A percentile compares a stretch with the other conserved stretches of the same genome.
These are phyloP conservation scores for Chloroceryle inda DNA, from an alignment of 2,797 vertebrate genomes.

Conservation along the genomic window DNA sequence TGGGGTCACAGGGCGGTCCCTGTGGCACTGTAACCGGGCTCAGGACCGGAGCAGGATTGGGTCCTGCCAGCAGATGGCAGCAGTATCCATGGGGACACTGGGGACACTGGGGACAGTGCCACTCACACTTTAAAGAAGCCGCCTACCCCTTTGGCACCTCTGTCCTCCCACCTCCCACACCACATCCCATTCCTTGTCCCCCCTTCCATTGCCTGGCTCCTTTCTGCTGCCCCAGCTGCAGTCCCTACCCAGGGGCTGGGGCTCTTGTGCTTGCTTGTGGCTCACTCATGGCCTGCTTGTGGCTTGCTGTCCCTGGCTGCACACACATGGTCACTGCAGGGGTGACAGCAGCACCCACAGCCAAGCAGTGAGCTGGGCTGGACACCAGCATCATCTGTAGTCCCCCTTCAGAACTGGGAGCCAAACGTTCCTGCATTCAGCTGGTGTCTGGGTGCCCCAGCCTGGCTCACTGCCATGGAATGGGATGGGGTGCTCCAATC, in stretches of 20 bases:
- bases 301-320: not conserved
- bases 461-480: accelerated
- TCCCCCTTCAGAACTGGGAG: not conserved
- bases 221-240: accelerated
- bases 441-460: not conserved
- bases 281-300: accelerated
- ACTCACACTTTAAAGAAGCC: accelerated
- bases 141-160: not conserved
- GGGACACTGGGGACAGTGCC: not conserved
- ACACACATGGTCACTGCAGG: accelerated
- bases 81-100: slow-evolving; percentile 16
- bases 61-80: slow-evolving; percentile 69
- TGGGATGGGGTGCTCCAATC: accelerated
- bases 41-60: not conserved
- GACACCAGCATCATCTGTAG: not conserved
- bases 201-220: not conserved
- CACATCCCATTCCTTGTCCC: not conserved
- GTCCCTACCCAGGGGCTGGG: accelerated
- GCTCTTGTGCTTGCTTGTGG: not conserved
- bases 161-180: not conserved
- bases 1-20: not conserved
- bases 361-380: not conserved
- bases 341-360: not conserved
- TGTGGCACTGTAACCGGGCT: accelerated
- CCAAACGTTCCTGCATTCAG: accelerated